Evolutionary conservation across 2,888 invertebrate species (phyloP).

Genomic region (Biston stratarius): DNA sequence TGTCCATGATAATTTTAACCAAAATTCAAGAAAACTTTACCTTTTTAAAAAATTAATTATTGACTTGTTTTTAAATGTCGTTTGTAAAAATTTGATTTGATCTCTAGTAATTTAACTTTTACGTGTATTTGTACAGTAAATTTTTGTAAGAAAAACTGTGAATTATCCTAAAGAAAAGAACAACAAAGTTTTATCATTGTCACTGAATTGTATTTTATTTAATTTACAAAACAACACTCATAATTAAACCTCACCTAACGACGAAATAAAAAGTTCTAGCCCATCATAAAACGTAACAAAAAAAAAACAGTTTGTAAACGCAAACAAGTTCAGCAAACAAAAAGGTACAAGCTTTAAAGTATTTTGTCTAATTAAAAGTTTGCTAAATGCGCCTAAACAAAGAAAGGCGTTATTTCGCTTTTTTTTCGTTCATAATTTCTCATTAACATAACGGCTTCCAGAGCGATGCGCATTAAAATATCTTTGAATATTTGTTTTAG

Average conservation of each 20-base stretch:
- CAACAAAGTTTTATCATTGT: neutral
- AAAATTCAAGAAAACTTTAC: too few species aligned
- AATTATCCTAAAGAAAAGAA: neutral
- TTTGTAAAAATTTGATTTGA: too few species aligned
- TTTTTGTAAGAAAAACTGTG: too few species aligned
- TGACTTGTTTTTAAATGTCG: too few species aligned
- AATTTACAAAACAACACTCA: constrained; percentile 3
- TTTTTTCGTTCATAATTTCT: constrained; percentile 31
- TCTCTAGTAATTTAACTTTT: too few species aligned
- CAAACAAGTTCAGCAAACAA: constrained; percentile 43
- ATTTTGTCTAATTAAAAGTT: constrained; percentile 47
- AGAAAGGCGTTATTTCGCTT: constrained; percentile 28
- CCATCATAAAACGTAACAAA: constrained; percentile 30
- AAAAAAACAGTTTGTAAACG: constrained; percentile 39
- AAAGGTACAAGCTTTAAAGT: constrained; percentile 43
- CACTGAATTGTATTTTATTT: neutral
- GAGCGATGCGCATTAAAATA: constrained; percentile 20
- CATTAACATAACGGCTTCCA: constrained; percentile 27
- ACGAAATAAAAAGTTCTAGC: constrained; percentile 15
- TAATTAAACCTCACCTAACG: constrained; percentile 13
- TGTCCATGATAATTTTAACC: too few species aligned
- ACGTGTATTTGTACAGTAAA: too few species aligned
- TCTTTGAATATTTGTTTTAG: constrained; percentile 27
- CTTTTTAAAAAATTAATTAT: too few species aligned
- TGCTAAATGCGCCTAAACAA: constrained; percentile 39